Base-by-base conservation (phyloP, 2,888 invertebrate genomes). In the Apamea crenata region DNA sequence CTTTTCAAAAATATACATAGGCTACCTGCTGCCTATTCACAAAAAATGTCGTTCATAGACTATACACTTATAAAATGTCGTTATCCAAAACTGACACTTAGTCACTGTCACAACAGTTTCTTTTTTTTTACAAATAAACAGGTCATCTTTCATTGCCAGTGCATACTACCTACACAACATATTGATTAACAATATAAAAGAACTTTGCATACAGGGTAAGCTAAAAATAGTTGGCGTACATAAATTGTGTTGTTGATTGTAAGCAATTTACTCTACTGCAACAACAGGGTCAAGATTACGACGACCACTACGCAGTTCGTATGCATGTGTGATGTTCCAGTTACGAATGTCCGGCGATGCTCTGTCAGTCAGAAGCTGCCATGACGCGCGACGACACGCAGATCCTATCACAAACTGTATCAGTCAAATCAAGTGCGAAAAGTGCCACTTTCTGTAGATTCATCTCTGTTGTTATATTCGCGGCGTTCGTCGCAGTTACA, bases 371-470 rank as follows among this genome's bases (percentile, higher is more conserved):
- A 92, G 91, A 92, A 91, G 89, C 91, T 95, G 95, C 95, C 93
- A 96, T 96, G 96, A 94, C 95, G 94, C 96, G 95, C 81, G 93
- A 89, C 87, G 94, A 94, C 93, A 94, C 95, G 94, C 95, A 84
- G 80, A 89, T 84, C 88, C 89, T 91, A 89, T 87, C 91, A 83
- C 93, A 94, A 90, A 87, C 88, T 78, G 85, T 94, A 89, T 91
- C 93, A 77, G 90, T 94, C 85, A 94, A 94, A 94, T 87, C 91
- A 73, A 92, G 87, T 81, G 87, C 91, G 72, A 95, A 94, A 86
- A 91, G 92, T 90, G 93, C 95, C 10, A 95, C 93, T 88, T 90
- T 95, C 78, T 93, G 92, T 86, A 90, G 92, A 85, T 95, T 96
- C 75, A 77, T 93, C 74, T 90, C 91, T 29, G 75, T 94, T 18